Conservation (phyloP, 1,140 invertebrate genomes). For the Drosophila mauritiana region DNA sequence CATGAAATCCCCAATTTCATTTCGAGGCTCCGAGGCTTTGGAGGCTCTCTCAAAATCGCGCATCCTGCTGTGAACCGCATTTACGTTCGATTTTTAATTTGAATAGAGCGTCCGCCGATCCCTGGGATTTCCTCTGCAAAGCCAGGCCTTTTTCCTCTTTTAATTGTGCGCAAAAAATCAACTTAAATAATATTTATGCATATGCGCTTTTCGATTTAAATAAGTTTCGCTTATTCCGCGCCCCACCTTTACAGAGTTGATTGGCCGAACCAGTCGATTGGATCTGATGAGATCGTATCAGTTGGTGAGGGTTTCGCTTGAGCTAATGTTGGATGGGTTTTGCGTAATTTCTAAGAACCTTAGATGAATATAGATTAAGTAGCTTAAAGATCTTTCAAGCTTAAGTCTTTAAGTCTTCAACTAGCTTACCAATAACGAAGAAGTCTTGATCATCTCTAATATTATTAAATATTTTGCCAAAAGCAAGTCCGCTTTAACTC, state of each 20-base stretch:
- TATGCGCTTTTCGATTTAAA: slow-evolving; percentile 77
- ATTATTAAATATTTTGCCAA: background rate
- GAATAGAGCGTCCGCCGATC: slow-evolving; percentile 57
- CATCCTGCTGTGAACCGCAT: slow-evolving; percentile 81
- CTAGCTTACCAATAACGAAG: too few species aligned
- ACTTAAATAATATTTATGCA: slow-evolving; percentile 81
- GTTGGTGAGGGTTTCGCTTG: background rate
- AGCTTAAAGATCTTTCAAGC: background rate
- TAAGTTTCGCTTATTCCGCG: slow-evolving; percentile 59
- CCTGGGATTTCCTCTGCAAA: background rate
- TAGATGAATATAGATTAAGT: too few species aligned
- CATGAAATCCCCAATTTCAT: slow-evolving; percentile 12
- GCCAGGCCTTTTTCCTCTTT: slow-evolving; percentile 40
- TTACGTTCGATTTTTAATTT: slow-evolving; percentile 84
- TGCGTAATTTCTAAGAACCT: background rate
- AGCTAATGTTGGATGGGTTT: background rate
- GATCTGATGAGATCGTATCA: slow-evolving; percentile 6
- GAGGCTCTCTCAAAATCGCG: slow-evolving; percentile 59
- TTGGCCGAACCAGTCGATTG: slow-evolving; percentile 20
- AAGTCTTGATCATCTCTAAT: background rate
- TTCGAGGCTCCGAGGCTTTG: slow-evolving; percentile 26
- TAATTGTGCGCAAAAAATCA: slow-evolving; percentile 77
- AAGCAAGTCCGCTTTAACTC: too few species aligned
- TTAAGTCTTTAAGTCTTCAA: too few species aligned
- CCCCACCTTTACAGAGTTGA: slow-evolving; percentile 38